phyloP scores from a whole-genome alignment of 2,113 vertebrate species.

The Galbula dea region DNA sequence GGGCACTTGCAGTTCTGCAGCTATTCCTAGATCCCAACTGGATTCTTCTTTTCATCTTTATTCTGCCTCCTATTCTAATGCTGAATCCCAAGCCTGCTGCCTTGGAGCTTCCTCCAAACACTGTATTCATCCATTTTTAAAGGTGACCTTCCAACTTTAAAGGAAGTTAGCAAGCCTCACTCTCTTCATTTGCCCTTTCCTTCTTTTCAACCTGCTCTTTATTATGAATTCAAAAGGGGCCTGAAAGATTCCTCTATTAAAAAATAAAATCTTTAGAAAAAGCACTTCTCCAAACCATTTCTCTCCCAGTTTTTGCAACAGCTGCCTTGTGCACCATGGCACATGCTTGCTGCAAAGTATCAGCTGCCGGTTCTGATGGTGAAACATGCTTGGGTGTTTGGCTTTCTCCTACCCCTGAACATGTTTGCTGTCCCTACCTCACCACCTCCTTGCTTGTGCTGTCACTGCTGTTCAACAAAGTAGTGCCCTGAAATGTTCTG shows the following conservation, averaged over 20 bases:
- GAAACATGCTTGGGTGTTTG: neutral
- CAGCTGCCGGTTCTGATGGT: neutral
- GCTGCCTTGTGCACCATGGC: fast-evolving
- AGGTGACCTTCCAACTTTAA: constrained; percentile 63
- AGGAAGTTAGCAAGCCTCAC: constrained; percentile 21
- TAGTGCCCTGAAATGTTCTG: neutral
- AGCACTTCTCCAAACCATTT: neutral
- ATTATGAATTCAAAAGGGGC: constrained; percentile 44
- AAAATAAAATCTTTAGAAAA: constrained; percentile 28
- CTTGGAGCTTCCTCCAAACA: constrained; percentile 29
- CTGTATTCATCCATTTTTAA: constrained; percentile 63
- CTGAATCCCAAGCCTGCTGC: constrained; percentile 46
- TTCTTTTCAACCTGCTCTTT: constrained; percentile 43
- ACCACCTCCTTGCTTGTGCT: neutral
- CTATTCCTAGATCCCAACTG: constrained; percentile 43
- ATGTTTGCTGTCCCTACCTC: neutral
- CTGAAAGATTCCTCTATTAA: constrained; percentile 32
- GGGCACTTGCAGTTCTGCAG: neutral
- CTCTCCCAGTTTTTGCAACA: neutral
- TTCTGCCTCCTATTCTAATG: constrained; percentile 33
- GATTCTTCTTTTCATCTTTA: constrained; percentile 59
- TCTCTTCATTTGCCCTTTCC: constrained; percentile 25
- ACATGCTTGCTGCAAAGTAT: neutral
- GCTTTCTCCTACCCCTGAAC: neutral
- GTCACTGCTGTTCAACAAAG: neutral